These are phyloP conservation scores for Nothocercus nigrocapillus DNA, from an alignment of 2,113 vertebrate species.

Conservation along the genomic window DNA sequence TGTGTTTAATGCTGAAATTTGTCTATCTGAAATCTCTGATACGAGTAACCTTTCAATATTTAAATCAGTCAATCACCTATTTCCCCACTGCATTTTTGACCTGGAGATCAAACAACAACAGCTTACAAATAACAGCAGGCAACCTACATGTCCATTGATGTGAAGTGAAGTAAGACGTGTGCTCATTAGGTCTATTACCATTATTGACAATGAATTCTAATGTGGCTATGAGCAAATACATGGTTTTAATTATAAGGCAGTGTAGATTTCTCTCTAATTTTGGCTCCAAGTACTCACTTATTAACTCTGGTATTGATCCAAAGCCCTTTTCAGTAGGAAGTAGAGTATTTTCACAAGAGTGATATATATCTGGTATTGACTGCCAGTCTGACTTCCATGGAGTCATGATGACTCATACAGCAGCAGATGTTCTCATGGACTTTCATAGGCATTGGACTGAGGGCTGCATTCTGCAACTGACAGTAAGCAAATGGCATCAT, in stretches of 20 bases:
- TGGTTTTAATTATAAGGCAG: not conserved
- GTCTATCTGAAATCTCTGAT: not conserved
- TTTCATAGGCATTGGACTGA: not conserved
- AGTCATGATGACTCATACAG: not conserved
- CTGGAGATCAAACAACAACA: not conserved
- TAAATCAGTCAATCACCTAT: not conserved
- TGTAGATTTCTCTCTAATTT: not conserved
- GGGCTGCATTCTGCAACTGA: not conserved
- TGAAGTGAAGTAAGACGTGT: not conserved
- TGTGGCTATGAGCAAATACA: not conserved
- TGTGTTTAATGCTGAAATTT: not conserved
- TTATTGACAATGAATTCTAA: conserved; percentile 20
- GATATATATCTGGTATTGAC: not conserved
- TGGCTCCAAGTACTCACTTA: not conserved
- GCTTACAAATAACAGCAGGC: not conserved
- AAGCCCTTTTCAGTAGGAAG: not conserved
- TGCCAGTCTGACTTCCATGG: not conserved
- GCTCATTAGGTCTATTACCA: not conserved
- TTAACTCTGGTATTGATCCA: conserved; percentile 1
- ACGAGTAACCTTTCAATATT: not conserved
- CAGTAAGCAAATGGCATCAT: not conserved
- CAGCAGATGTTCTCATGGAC: not conserved
- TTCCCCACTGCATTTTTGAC: not conserved
- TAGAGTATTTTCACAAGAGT: not conserved
- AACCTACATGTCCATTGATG: not conserved